Percentiles rank a stretch among this genome's conserved stretches.
These are phyloP conservation scores for Drosophila punjabiensis DNA, from an alignment of 1,140 invertebrate species.

Conservation along the genomic window DNA sequence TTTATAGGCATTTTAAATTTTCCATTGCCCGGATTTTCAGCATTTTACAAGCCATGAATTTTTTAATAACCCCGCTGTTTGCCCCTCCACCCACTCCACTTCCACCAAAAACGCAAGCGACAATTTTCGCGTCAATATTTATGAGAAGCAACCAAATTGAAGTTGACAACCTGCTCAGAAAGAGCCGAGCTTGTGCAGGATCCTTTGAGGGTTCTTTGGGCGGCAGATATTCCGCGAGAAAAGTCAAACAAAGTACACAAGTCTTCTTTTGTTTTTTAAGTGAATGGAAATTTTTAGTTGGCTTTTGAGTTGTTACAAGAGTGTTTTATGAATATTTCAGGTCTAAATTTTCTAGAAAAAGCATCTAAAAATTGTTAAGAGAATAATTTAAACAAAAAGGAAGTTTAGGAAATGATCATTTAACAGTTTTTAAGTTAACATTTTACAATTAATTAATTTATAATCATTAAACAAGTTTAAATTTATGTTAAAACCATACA, in stretches of 20 bases:
- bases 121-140: conserved; percentile 82
- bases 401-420: no score
- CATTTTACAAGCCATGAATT: conserved; percentile 83
- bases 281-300: conserved; percentile 33
- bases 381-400: no score
- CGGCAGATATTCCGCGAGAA: background rate
- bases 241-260: conserved; percentile 25
- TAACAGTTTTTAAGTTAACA: background rate
- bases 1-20: conserved; percentile 82
- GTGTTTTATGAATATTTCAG: conserved; percentile 24
- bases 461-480: conserved; percentile 1
- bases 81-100: background rate
- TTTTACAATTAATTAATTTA: background rate
- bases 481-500: background rate
- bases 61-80: conserved; percentile 69
- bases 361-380: background rate
- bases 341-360: background rate
- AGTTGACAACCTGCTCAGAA: conserved; percentile 49
- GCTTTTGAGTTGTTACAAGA: conserved; percentile 9
- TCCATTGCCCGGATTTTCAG: conserved; percentile 73
- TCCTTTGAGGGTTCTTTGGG: conserved; percentile 10
- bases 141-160: conserved; percentile 61
- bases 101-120: conserved; percentile 63
- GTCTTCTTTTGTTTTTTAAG: conserved; percentile 26
- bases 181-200: conserved; percentile 3